Percentiles rank a stretch among this genome's conserved stretches.
phyloP scores from a whole-genome alignment of 2,888 invertebrate species.

The Embidobia sp. region DNA sequence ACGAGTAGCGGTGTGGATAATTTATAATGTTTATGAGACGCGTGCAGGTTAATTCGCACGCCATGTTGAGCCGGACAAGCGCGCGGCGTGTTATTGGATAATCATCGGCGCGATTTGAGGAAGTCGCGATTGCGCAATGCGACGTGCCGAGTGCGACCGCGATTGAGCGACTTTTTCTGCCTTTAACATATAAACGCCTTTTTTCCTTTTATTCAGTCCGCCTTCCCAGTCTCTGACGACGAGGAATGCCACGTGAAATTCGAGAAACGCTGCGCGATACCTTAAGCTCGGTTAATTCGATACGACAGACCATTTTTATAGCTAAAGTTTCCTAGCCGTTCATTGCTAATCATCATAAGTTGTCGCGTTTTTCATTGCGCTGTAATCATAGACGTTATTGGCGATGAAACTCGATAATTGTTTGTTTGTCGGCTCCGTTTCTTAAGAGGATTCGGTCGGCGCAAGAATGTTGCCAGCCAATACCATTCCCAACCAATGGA shows the following conservation, averaged over 20 bases:
- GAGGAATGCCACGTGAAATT: conserved; percentile 77
- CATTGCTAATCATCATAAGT: conserved; percentile 59
- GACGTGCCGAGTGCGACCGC: conserved; percentile 43
- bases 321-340: conserved; percentile 74
- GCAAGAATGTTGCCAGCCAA: no score
- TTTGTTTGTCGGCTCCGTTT: conserved; percentile 48
- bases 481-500: no score
- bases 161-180: conserved; percentile 7
- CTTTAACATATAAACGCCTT: conserved; percentile 6
- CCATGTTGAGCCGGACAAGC: conserved; percentile 24
- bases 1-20: conserved; percentile 49
- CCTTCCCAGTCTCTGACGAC: conserved; percentile 68
- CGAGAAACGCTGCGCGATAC: conserved; percentile 77
- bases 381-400: conserved; percentile 59
- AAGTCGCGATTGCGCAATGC: conserved; percentile 53
- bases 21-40: conserved; percentile 54
- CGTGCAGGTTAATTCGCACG: conserved; percentile 57
- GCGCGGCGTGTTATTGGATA: conserved; percentile 24
- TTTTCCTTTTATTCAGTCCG: conserved; percentile 33
- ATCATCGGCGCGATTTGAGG: conserved; percentile 44
- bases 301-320: conserved; percentile 75
- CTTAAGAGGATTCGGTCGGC: conserved; percentile 20
- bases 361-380: conserved; percentile 51
- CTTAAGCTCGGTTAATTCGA: conserved; percentile 77
- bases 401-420: conserved; percentile 58